These are phyloP conservation scores for Latrodectus elegans DNA, from an alignment of 2,888 invertebrate genomes.

Conservation along the genomic window DNA sequence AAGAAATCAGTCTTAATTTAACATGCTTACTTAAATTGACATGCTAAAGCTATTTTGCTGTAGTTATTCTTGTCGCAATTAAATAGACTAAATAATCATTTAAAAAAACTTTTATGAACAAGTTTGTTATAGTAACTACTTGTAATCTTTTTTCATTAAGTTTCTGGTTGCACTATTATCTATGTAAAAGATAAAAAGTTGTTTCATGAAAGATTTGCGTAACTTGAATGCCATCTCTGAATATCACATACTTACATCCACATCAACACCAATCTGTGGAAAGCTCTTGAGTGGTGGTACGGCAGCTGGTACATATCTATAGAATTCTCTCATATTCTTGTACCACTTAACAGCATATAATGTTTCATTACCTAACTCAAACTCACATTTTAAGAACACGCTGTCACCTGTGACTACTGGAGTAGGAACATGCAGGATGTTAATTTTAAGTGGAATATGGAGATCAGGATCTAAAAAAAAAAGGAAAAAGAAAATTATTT, in stretches of 20 bases:
- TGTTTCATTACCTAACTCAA: constrained; percentile 54
- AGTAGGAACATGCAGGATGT: constrained; percentile 41
- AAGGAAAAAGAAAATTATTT: neutral
- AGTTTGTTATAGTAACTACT: no score
- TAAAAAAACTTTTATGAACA: no score
- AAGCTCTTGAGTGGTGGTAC: constrained; percentile 40
- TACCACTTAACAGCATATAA: constrained; percentile 65
- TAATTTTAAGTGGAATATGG: constrained; percentile 34
- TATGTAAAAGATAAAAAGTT: no score
- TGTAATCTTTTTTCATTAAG: no score
- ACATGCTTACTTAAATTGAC: no score
- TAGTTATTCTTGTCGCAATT: no score
- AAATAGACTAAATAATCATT: no score
- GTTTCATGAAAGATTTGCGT: no score
- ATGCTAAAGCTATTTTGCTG: no score
- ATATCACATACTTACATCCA: constrained; percentile 41
- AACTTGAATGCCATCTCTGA: no score
- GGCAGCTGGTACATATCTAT: constrained; percentile 55
- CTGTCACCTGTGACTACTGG: constrained; percentile 54
- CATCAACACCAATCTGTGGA: constrained; percentile 45
- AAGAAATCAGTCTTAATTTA: no score
- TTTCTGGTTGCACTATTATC: no score
- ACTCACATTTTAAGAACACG: constrained; percentile 29
- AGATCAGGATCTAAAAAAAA: constrained; percentile 8
- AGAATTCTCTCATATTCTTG: constrained; percentile 61